phyloP scores from a whole-genome alignment of 2,113 vertebrate species.

The Brienomyrus brachyistius region DNA sequence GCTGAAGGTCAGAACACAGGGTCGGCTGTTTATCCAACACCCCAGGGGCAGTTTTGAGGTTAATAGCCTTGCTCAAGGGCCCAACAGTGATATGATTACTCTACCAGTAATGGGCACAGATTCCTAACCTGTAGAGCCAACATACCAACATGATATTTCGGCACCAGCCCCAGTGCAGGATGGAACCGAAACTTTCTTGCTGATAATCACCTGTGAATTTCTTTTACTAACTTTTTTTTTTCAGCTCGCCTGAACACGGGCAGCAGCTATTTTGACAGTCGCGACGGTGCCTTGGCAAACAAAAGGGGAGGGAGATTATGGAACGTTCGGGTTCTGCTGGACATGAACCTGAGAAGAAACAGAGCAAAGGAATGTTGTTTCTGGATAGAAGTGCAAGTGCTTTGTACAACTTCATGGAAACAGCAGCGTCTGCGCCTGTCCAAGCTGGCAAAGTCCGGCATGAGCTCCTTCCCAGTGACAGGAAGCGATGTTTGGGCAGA shows the following conservation, averaged over 20 bases:
- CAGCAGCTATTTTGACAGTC: neutral
- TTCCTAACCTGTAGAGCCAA: neutral
- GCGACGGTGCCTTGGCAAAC: neutral
- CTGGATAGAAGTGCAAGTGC: neutral
- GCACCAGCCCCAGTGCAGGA: neutral
- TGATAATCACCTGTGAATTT: neutral
- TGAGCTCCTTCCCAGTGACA: neutral
- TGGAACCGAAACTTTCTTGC: neutral
- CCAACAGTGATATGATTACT: neutral
- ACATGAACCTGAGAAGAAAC: neutral
- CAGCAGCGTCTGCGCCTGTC: neutral
- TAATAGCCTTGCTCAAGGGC: neutral
- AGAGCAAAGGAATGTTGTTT: neutral
- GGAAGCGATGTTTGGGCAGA: neutral
- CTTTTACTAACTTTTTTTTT: neutral
- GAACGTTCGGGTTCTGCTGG: neutral
- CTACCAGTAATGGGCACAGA: neutral
- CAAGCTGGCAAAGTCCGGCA: neutral
- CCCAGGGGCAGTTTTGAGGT: neutral
- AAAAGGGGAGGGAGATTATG: neutral
- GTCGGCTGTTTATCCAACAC: neutral
- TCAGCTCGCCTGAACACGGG: neutral
- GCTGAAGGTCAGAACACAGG: neutral
- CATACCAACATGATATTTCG: neutral
- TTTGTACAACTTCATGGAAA: neutral